These are phyloP conservation scores for Alethe castanea DNA, from an alignment of 2,113 vertebrate genomes.

Conservation along the genomic window DNA sequence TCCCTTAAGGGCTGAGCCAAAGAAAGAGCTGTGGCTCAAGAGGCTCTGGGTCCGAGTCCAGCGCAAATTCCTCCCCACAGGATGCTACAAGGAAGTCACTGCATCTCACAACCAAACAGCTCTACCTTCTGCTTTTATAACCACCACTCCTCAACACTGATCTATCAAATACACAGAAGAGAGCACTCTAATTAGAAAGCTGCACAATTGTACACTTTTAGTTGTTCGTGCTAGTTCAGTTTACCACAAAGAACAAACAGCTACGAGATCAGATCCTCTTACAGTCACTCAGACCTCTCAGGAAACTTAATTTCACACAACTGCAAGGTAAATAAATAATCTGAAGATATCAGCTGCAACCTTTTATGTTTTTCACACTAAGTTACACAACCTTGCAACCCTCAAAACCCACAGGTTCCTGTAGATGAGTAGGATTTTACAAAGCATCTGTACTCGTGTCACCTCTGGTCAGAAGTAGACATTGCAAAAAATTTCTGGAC, in stretches of 20 bases:
- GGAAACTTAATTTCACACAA: background rate
- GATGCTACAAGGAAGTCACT: background rate
- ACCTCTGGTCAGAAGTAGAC: background rate
- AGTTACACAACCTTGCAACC: background rate
- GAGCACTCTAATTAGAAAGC: background rate
- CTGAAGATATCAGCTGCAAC: background rate
- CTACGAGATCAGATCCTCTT: background rate
- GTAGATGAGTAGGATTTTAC: background rate
- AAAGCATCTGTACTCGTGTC: rapidly evolving
- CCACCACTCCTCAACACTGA: rapidly evolving
- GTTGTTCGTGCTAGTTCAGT: background rate
- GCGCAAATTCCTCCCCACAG: background rate
- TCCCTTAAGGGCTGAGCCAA: background rate
- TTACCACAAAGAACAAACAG: background rate
- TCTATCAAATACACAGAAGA: background rate
- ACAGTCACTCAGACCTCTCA: background rate
- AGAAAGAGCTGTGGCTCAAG: background rate
- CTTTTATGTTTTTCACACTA: background rate
- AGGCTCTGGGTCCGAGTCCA: rapidly evolving
- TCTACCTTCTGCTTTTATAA: background rate
- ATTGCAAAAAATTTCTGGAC: background rate
- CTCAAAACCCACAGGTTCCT: background rate
- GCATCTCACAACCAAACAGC: background rate
- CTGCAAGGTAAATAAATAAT: background rate
- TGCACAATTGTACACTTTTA: background rate